A percentile compares a stretch with the other conserved stretches of the same genome.
phyloP scores from a whole-genome alignment of 1,140 invertebrate species.

The Drosophila nigromelanica region DNA sequence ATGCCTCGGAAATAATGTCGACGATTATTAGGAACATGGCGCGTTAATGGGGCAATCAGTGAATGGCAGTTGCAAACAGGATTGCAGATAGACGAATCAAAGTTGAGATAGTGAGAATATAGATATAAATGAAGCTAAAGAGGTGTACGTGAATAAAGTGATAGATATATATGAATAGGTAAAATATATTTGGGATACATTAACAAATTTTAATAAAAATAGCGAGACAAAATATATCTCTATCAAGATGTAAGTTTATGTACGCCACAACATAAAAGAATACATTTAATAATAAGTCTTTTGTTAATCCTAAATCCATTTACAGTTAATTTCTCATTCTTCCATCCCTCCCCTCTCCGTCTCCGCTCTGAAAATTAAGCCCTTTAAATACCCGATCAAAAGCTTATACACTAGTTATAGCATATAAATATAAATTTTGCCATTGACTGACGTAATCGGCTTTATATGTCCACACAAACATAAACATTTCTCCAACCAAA shows the following conservation, averaged over 20 bases:
- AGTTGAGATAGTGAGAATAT: neutral
- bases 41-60: slow-evolving; percentile 45
- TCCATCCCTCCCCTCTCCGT: too few species aligned
- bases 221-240: too few species aligned
- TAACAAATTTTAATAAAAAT: too few species aligned
- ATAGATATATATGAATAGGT: neutral
- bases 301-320: too few species aligned
- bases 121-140: neutral
- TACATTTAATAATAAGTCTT: too few species aligned
- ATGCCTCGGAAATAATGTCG: slow-evolving; percentile 41
- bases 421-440: slow-evolving; percentile 11
- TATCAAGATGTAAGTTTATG: too few species aligned
- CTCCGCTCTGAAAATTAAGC: too few species aligned
- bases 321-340: too few species aligned
- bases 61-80: slow-evolving; percentile 8
- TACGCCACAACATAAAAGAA: too few species aligned
- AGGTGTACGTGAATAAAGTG: slow-evolving; percentile 7
- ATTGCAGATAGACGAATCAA: slow-evolving; percentile 5
- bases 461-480: slow-evolving; percentile 29
- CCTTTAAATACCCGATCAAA: neutral
- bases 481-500: neutral
- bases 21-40: slow-evolving; percentile 35
- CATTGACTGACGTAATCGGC: slow-evolving; percentile 49
- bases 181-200: too few species aligned
- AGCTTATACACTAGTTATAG: neutral